A percentile compares a stretch with the other conserved stretches of the same genome.
These are phyloP conservation scores for Dynastes hyllus DNA, from an alignment of 2,888 invertebrate genomes.

Conservation along the genomic window DNA sequence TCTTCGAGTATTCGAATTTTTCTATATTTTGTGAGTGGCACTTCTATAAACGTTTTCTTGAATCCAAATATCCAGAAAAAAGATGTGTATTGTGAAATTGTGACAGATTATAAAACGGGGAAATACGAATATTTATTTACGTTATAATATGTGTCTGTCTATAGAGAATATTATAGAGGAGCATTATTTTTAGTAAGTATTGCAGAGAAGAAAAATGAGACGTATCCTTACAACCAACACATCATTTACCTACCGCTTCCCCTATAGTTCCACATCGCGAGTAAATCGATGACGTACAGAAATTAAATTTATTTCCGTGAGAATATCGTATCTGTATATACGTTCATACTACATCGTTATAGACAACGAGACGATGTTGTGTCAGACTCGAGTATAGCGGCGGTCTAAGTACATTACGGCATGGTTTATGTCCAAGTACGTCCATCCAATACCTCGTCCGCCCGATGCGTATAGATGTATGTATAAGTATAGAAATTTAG, in stretches of 20 bases:
- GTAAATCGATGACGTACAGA: slow-evolving; percentile 40
- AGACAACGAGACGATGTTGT: slow-evolving; percentile 35
- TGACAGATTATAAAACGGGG: no score
- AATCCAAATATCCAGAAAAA: no score
- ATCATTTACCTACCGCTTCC: slow-evolving; percentile 7
- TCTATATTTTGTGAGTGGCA: no score
- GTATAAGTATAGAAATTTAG: slow-evolving; percentile 42
- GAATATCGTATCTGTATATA: slow-evolving; percentile 13
- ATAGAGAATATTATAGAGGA: no score
- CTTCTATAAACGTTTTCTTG: no score
- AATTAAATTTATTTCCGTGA: slow-evolving; percentile 44
- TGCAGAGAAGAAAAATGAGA: no score
- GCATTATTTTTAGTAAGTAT: no score
- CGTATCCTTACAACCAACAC: background rate
- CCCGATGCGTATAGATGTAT: background rate
- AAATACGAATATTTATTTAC: no score
- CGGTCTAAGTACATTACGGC: slow-evolving; percentile 37
- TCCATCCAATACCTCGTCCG: slow-evolving; percentile 2
- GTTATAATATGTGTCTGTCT: no score
- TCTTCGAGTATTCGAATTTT: no score
- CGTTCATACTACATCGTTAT: slow-evolving; percentile 8
- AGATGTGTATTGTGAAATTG: no score
- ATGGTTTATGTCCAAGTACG: slow-evolving; percentile 38
- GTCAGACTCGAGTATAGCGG: slow-evolving; percentile 21
- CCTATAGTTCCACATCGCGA: background rate